Conservation (phyloP, 2,797 vertebrate genomes). For the Strix occidentalis region DNA sequence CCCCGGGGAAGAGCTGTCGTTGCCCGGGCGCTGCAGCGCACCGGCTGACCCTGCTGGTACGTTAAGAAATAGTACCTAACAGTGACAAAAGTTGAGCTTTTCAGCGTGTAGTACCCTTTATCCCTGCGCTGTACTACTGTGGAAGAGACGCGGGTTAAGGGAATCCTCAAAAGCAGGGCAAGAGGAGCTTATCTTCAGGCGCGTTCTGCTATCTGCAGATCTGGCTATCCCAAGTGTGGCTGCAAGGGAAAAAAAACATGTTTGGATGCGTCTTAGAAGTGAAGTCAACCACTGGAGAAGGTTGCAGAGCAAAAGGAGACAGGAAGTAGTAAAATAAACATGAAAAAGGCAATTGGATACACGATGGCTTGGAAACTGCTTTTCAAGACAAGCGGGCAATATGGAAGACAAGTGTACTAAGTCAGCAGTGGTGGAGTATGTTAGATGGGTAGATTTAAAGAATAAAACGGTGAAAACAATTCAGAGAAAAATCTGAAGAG, state of each 20-base stretch:
- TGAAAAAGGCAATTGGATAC: neutral
- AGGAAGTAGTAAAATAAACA: neutral
- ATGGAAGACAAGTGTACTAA: neutral
- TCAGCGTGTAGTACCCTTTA: neutral
- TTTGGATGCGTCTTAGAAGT: neutral
- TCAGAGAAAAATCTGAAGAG: neutral
- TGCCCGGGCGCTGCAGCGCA: neutral
- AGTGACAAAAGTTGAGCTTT: neutral
- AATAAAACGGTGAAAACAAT: neutral
- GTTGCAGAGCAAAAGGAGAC: neutral
- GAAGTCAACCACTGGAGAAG: neutral
- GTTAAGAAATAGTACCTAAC: fast-evolving
- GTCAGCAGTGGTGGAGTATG: neutral
- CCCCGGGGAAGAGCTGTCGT: neutral
- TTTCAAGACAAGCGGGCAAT: neutral
- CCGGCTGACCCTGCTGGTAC: neutral
- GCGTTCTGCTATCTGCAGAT: neutral
- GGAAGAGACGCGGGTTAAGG: neutral
- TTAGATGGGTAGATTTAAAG: neutral
- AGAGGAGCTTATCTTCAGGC: neutral
- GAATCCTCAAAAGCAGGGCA: neutral
- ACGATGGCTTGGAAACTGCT: neutral
- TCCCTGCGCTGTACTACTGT: neutral
- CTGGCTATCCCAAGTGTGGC: neutral
- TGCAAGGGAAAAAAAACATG: neutral